These are phyloP conservation scores for Amblyjoppa fuscipennis DNA, from an alignment of 2,888 invertebrate genomes.

Conservation along the genomic window DNA sequence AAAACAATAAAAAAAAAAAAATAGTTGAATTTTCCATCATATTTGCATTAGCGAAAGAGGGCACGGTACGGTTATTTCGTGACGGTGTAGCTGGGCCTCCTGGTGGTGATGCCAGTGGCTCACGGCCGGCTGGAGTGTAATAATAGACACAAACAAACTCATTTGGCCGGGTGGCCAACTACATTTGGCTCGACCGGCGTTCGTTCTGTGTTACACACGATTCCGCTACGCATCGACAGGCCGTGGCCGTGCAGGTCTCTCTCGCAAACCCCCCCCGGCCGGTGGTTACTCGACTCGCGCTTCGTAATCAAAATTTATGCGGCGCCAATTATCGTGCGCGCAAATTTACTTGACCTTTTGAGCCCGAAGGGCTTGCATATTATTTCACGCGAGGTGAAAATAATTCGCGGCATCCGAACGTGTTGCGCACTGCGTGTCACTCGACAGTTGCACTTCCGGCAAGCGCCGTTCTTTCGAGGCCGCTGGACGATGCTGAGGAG, in stretches of 20 bases:
- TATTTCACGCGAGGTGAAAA: not conserved
- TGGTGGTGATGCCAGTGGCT: conserved; percentile 74
- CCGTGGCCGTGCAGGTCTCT: conserved; percentile 32
- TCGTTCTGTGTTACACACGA: conserved; percentile 71
- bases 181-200: conserved; percentile 82
- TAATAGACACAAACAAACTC: conserved; percentile 83
- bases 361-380: not conserved
- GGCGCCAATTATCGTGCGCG: not conserved
- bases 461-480: no score
- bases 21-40: not conserved
- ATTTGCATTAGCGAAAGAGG: conserved; percentile 16
- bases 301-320: conserved; percentile 18
- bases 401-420: no score
- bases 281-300: not conserved
- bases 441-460: no score
- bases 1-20: no score
- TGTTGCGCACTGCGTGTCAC: no score
- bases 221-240: conserved; percentile 65
- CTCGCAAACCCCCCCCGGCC: not conserved
- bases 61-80: conserved; percentile 4
- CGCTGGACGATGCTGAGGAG: no score
- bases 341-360: not conserved
- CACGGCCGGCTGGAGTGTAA: conserved; percentile 82
- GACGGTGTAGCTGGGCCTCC: conserved; percentile 50
- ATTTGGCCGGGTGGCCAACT: conserved; percentile 83